Base-by-base conservation (phyloP, 2,113 vertebrate genomes). In the Lethenteron camtschaticum region DNA sequence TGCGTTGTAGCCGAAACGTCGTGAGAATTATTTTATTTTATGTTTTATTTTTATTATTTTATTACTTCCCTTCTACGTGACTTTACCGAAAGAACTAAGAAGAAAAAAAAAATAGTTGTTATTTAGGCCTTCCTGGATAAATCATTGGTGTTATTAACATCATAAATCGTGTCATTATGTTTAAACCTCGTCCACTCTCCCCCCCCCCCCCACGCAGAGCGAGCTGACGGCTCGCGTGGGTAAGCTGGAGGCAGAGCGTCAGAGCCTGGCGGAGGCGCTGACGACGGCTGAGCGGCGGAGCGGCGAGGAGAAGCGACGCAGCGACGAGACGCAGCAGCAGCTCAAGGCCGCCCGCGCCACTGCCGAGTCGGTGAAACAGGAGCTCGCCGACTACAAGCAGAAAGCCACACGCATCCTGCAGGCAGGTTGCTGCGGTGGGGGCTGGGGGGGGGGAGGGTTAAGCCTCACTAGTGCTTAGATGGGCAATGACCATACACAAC, bases 401-500 rank as follows among this genome's bases (percentile, higher is more conserved):
- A 99, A 99, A 76, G 94, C 94, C 11, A 84, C 92, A 2, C 85
- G 94, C 20, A 97, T 99, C 71, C 85, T 99, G 14, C 92, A 97
- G 71, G 94, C 96, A 41, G 41, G 41, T 41, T 41, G 41, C 41
- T 41, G 41, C 41, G 41, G 41, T 41, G 41, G 41, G 41, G 5
- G 41, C 5, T 5, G 41, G 41, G 41, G 41, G 3, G 41, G 41
- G 6, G 41, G 41, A 41, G 41, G 41, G 5, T 41, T 41, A 41
- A 41, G 41, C 5, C 41, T 41, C 5, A 41, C 41, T 41, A 6
- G 41, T 41, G 41, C 41, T 41, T 41, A 41, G 41, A 41, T 41
- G 41, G 41, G 41, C 41, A 41, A 41, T 41, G 41, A 41, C 41
- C 41, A 41, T 41, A 7, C 41, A 41, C 41, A 41, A 41, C 41